A percentile compares a stretch with the other conserved stretches of the same genome.
These are phyloP conservation scores for Bombus terrestris DNA, from an alignment of 1,140 invertebrate species.

Conservation along the genomic window DNA sequence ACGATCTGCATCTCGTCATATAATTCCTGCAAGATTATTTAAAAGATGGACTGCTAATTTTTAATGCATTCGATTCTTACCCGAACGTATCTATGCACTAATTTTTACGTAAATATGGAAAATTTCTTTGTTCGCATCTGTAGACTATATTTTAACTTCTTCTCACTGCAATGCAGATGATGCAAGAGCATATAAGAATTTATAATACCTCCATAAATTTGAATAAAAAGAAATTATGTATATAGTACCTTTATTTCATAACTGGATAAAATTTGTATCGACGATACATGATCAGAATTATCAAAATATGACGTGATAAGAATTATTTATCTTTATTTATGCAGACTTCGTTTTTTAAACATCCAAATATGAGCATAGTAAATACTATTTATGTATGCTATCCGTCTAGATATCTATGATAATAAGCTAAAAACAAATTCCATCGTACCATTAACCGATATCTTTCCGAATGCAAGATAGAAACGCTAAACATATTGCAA, in stretches of 20 bases:
- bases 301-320: not conserved
- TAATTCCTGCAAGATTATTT: not conserved
- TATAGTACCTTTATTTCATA: not conserved
- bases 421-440: conserved; percentile 19
- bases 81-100: not conserved
- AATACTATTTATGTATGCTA: not conserved
- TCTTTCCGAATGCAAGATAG: not conserved
- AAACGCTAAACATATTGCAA: conserved; percentile 21
- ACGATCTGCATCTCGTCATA: conserved; percentile 27
- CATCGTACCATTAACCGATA: not conserved
- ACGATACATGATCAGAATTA: not conserved
- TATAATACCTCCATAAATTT: not conserved
- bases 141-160: not conserved
- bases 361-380: not conserved
- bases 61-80: not conserved
- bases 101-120: not conserved
- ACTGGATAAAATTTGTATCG: not conserved
- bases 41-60: not conserved
- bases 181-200: not conserved
- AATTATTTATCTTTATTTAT: not conserved
- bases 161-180: conserved; percentile 9
- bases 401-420: not conserved
- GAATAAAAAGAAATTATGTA: not conserved
- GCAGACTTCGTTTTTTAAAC: not conserved
- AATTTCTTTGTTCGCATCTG: not conserved